Evolutionary conservation across 2,797 vertebrate species (phyloP).

Genomic region (Gadopsis bispinosus): DNA sequence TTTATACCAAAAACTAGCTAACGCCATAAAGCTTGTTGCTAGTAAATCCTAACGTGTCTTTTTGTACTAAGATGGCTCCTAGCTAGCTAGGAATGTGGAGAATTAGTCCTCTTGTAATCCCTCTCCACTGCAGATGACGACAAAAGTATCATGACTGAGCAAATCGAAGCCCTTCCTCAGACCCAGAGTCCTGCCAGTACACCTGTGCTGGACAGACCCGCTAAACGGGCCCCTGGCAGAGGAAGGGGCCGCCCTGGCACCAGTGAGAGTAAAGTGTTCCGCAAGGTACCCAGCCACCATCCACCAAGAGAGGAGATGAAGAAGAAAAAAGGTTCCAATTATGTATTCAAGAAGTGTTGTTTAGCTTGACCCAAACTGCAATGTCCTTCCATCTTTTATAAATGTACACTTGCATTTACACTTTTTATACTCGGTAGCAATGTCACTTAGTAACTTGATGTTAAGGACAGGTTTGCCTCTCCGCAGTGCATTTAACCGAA

Average conservation of each 20-base stretch:
- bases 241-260: conserved; percentile 89
- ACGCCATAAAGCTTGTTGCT: conserved; percentile 20
- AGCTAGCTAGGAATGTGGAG: conserved; percentile 39
- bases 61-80: conserved; percentile 28
- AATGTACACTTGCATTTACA: neutral
- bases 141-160: conserved; percentile 93
- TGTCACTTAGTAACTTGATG: conserved; percentile 20
- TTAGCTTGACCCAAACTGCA: conserved; percentile 6
- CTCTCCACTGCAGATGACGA: conserved; percentile 92
- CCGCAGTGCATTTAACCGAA: conserved; percentile 12
- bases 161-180: conserved; percentile 85
- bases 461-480: conserved; percentile 14
- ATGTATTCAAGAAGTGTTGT: conserved; percentile 34
- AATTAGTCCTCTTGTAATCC: conserved; percentile 71
- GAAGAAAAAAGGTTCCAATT: conserved; percentile 95
- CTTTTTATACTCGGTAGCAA: neutral
- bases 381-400: neutral
- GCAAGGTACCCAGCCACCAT: conserved; percentile 90
- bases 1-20: conserved; percentile 18
- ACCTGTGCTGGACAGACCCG: conserved; percentile 88
- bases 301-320: conserved; percentile 92
- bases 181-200: conserved; percentile 88
- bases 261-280: conserved; percentile 91
- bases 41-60: conserved; percentile 21
- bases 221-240: conserved; percentile 91